A percentile compares a stretch with the other conserved stretches of the same genome.
These are phyloP conservation scores for Siniperca chuatsi DNA, from an alignment of 2,113 vertebrate genomes.

Conservation along the genomic window DNA sequence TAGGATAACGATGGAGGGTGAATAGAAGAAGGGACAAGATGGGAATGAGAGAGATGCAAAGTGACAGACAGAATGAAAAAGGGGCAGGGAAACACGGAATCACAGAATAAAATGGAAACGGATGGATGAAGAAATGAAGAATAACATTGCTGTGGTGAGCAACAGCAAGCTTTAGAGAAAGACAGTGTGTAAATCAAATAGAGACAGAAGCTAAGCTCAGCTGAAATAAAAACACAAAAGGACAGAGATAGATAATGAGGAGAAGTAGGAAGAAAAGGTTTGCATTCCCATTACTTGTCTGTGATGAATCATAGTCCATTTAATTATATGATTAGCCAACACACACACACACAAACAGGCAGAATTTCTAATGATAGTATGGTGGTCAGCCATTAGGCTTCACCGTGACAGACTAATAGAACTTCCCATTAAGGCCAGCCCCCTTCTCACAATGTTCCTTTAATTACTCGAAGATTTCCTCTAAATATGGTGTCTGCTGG, in stretches of 20 bases:
- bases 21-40: slow-evolving; percentile 21
- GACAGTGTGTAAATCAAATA: slow-evolving; percentile 45
- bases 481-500: slow-evolving; percentile 73
- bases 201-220: slow-evolving; percentile 31
- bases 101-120: slow-evolving; percentile 29
- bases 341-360: slow-evolving; percentile 37
- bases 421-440: slow-evolving; percentile 70
- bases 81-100: slow-evolving; percentile 29
- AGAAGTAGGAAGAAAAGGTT: slow-evolving; percentile 28
- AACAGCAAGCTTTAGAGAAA: slow-evolving; percentile 21
- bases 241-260: slow-evolving; percentile 44
- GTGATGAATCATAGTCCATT: slow-evolving; percentile 66
- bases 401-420: slow-evolving; percentile 66
- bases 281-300: slow-evolving; percentile 50
- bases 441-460: slow-evolving; percentile 70
- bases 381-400: slow-evolving; percentile 63
- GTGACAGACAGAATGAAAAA: slow-evolving; percentile 39
- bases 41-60: slow-evolving; percentile 20
- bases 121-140: slow-evolving; percentile 33
- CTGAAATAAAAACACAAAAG: slow-evolving; percentile 47
- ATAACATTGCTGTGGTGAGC: slow-evolving; percentile 17
- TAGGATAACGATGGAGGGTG: slow-evolving; percentile 32
- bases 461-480: slow-evolving; percentile 81
- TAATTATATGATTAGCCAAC: slow-evolving; percentile 62
- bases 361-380: slow-evolving; percentile 65